Evolutionary conservation across 2,888 invertebrate genomes (phyloP).

Genomic region (Pyralis farinalis): DNA sequence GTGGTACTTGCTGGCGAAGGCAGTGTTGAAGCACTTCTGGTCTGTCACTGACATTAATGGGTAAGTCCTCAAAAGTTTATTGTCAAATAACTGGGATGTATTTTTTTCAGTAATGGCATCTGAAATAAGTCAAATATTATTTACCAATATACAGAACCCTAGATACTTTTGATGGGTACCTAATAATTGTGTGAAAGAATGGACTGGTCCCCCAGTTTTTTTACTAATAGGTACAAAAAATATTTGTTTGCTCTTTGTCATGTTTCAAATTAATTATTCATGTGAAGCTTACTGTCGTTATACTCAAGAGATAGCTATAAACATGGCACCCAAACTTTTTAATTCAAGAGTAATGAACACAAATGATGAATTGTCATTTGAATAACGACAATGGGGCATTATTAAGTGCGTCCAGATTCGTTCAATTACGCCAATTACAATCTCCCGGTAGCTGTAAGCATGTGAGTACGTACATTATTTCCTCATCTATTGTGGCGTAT

Average conservation of each 20-base stretch:
- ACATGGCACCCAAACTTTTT: slow-evolving; percentile 43
- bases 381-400: slow-evolving; percentile 74
- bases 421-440: slow-evolving; percentile 79
- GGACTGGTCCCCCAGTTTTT: no score
- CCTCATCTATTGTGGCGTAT: slow-evolving; percentile 75
- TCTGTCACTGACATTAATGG: slow-evolving; percentile 98
- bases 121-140: no score
- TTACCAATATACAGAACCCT: no score
- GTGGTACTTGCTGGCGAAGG: slow-evolving; percentile 92
- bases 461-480: slow-evolving; percentile 57
- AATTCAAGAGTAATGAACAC: slow-evolving; percentile 69
- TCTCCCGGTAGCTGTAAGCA: slow-evolving; percentile 64
- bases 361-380: slow-evolving; percentile 74
- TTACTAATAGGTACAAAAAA: no score
- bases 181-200: no score
- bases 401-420: slow-evolving; percentile 78
- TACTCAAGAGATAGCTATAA: slow-evolving; percentile 6
- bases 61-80: slow-evolving; percentile 72
- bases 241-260: no score
- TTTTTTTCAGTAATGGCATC: not conserved
- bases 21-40: slow-evolving; percentile 94
- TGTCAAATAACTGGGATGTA: not conserved
- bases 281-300: no score
- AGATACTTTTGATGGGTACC: no score
- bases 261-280: no score